Conservation (phyloP, 2,113 vertebrate species). For the Coturnix japonica region DNA sequence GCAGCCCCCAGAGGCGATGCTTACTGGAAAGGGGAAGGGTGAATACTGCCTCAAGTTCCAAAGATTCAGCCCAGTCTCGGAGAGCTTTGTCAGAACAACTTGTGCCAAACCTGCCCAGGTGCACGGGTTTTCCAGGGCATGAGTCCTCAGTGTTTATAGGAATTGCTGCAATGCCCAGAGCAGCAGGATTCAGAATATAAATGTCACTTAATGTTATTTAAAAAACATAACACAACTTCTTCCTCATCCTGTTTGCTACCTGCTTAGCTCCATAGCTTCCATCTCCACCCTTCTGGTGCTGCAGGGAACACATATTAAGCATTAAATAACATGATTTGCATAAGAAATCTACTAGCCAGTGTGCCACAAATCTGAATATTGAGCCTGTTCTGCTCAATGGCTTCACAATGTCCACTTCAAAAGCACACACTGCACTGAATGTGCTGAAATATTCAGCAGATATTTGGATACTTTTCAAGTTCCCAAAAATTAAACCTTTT, state of each 20-base stretch:
- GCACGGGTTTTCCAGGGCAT: fast-evolving
- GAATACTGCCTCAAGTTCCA: fast-evolving
- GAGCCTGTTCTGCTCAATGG: not conserved
- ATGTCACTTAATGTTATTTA: fast-evolving
- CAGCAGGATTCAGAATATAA: not conserved
- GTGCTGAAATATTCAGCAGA: not conserved
- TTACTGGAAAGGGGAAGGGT: not conserved
- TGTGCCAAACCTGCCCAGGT: not conserved
- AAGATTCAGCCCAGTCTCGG: not conserved
- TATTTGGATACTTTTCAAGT: not conserved
- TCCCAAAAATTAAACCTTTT: not conserved
- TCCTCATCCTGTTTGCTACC: not conserved
- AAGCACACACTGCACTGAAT: not conserved
- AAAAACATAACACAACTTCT: not conserved
- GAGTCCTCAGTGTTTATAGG: fast-evolving
- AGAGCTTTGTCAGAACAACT: not conserved
- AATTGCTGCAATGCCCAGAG: not conserved
- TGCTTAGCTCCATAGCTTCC: not conserved
- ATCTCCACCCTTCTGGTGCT: not conserved
- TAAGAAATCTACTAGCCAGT: not conserved
- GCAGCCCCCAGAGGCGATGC: not conserved
- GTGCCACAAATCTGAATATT: not conserved
- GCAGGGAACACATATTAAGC: not conserved
- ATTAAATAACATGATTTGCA: not conserved
- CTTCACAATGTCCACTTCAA: not conserved